Conservation (phyloP, 2,113 vertebrate genomes). For the Otus sunia region DNA sequence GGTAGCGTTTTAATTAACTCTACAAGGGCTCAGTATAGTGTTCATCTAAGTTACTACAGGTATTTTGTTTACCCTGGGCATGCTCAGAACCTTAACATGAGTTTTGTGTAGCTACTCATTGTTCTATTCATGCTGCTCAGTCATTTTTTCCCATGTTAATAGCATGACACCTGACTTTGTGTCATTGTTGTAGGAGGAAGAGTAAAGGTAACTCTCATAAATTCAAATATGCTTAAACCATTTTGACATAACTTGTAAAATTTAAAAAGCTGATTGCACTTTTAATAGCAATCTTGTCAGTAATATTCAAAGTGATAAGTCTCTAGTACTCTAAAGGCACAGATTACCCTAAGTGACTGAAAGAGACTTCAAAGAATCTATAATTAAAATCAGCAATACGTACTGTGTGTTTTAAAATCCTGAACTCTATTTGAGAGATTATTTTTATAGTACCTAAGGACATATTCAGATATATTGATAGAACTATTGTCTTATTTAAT, state of each 20-base stretch:
- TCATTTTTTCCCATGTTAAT: not conserved
- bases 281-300: slow-evolving; percentile 2
- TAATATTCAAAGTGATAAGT: slow-evolving; percentile 11
- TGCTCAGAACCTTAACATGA: not conserved
- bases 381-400: slow-evolving; percentile 58
- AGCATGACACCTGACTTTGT: not conserved
- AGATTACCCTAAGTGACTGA: slow-evolving; percentile 18
- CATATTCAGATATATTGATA: slow-evolving; percentile 1
- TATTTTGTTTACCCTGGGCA: not conserved
- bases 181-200: not conserved
- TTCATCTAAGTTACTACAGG: not conserved
- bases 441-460: not conserved
- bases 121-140: not conserved
- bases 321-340: not conserved
- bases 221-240: not conserved
- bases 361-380: slow-evolving; percentile 52
- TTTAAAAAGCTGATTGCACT: slow-evolving; percentile 3
- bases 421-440: slow-evolving; percentile 1
- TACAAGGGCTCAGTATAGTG: not conserved
- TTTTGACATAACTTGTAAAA: slow-evolving; percentile 13
- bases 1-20: not conserved
- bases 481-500: slow-evolving; percentile 4
- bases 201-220: not conserved
- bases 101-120: not conserved
- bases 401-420: not conserved